Conservation (phyloP, 2,888 invertebrate genomes). For the Dasysyrphus tricinctus region DNA sequence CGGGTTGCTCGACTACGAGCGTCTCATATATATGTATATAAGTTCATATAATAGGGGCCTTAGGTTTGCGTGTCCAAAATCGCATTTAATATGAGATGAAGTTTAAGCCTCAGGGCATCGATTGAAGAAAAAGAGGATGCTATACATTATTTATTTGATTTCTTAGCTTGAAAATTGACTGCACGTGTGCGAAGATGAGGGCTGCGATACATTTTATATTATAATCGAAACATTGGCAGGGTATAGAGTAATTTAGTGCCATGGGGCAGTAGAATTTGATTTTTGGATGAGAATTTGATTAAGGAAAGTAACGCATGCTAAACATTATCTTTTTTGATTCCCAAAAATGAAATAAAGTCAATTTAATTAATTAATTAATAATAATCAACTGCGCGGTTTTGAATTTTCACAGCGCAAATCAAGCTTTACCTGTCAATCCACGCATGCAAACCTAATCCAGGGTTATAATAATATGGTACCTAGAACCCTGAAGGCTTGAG, state of each 20-base stretch:
- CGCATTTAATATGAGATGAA: constrained; percentile 49
- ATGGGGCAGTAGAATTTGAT: not conserved
- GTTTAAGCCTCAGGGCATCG: constrained; percentile 35
- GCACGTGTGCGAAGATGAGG: constrained; percentile 73
- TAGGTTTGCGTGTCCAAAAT: constrained; percentile 66
- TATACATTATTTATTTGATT: constrained; percentile 67
- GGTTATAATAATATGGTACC: too few relatives aligned
- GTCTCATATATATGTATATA: not conserved
- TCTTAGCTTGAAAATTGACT: constrained; percentile 68
- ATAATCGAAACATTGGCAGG: constrained; percentile 10
- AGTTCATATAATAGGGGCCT: constrained; percentile 55
- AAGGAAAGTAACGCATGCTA: constrained; percentile 23
- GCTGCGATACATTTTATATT: constrained; percentile 47
- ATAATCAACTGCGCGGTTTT: too few relatives aligned
- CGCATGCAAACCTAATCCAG: too few relatives aligned
- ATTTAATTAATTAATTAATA: too few relatives aligned
- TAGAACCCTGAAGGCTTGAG: too few relatives aligned
- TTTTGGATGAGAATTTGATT: constrained; percentile 23
- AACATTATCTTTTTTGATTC: too few relatives aligned
- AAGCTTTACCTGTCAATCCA: too few relatives aligned
- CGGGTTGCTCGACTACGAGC: not conserved
- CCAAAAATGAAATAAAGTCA: too few relatives aligned
- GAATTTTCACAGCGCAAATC: too few relatives aligned
- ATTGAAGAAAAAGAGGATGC: constrained; percentile 54
- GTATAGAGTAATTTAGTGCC: constrained; percentile 2